phyloP scores from a whole-genome alignment of 2,113 vertebrate species.

The Tupaia tana region DNA sequence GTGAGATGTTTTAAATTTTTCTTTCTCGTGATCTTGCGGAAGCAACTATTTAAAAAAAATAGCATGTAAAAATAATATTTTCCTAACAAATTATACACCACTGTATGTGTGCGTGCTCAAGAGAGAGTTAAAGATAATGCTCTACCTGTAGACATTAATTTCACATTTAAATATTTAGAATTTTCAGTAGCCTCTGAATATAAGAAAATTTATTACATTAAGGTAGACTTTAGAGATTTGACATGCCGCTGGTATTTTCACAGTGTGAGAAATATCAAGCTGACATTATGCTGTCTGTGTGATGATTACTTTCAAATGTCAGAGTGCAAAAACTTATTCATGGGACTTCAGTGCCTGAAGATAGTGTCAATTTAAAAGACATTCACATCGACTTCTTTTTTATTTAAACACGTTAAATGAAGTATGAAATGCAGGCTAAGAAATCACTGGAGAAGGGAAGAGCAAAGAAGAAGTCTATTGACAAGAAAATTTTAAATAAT shows the following conservation, averaged over 20 bases:
- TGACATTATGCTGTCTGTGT: conserved; percentile 86
- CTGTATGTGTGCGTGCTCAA: conserved; percentile 29
- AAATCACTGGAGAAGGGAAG: conserved; percentile 60
- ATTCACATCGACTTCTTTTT: conserved; percentile 81
- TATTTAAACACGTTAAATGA: conserved; percentile 85
- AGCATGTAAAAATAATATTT: conserved; percentile 19
- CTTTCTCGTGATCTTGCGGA: conserved; percentile 25
- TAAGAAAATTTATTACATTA: conserved; percentile 83
- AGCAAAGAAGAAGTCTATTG: conserved; percentile 60
- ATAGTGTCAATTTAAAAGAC: conserved; percentile 87
- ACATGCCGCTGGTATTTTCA: conserved; percentile 87
- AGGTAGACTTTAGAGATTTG: conserved; percentile 84
- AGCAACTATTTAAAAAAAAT: conserved; percentile 58
- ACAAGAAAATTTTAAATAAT: conserved; percentile 71
- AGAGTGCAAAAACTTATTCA: conserved; percentile 84
- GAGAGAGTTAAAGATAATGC: conserved; percentile 3
- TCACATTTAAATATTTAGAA: conserved; percentile 85
- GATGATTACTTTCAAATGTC: conserved; percentile 87
- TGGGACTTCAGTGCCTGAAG: conserved; percentile 79
- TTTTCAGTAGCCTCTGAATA: conserved; percentile 83
- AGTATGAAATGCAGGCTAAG: conserved; percentile 82
- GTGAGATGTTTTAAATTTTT: background rate
- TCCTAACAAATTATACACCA: conserved; percentile 27
- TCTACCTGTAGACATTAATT: conserved; percentile 76
- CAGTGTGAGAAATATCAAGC: conserved; percentile 87